A percentile compares a stretch with the other conserved stretches of the same genome.
Evolutionary conservation across 2,113 vertebrate species (phyloP).

Genomic region (Paralichthys olivaceus): DNA sequence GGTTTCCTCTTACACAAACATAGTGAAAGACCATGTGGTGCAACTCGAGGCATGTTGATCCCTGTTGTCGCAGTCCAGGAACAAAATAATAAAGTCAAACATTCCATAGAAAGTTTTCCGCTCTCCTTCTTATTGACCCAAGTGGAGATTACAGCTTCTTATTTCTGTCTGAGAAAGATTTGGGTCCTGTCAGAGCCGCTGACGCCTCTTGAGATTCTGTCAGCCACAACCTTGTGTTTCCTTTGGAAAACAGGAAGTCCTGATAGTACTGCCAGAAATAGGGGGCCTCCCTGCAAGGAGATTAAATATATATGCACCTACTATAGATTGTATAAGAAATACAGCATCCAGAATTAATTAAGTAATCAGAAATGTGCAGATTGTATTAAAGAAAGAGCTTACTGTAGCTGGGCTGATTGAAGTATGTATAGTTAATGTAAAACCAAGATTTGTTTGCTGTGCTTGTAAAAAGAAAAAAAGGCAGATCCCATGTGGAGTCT

Average conservation of each 20-base stretch:
- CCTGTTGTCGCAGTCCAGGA: slow-evolving; percentile 8
- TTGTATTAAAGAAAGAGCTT: neutral
- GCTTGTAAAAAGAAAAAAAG: slow-evolving; percentile 8
- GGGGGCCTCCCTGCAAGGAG: neutral
- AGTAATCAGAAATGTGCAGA: neutral
- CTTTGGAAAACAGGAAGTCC: slow-evolving; percentile 59
- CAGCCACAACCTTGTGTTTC: slow-evolving; percentile 31
- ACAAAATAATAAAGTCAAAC: slow-evolving; percentile 31
- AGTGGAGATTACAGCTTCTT: slow-evolving; percentile 40
- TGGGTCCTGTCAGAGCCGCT: slow-evolving; percentile 25
- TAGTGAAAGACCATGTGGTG: slow-evolving; percentile 9
- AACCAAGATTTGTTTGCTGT: slow-evolving; percentile 1
- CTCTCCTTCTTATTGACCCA: slow-evolving; percentile 21
- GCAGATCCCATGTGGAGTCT: neutral
- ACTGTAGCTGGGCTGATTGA: neutral
- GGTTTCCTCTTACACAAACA: neutral
- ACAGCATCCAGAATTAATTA: neutral
- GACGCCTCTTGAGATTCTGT: slow-evolving; percentile 27
- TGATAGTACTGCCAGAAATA: slow-evolving; percentile 39
- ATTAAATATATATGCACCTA: neutral
- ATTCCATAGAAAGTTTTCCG: slow-evolving; percentile 46
- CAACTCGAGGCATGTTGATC: slow-evolving; percentile 33
- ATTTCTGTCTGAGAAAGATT: slow-evolving; percentile 37
- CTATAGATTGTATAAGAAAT: neutral
- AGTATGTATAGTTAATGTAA: slow-evolving; percentile 6